These are phyloP conservation scores for Seriola dumerili DNA, from an alignment of 2,113 vertebrate species.

Conservation along the genomic window DNA sequence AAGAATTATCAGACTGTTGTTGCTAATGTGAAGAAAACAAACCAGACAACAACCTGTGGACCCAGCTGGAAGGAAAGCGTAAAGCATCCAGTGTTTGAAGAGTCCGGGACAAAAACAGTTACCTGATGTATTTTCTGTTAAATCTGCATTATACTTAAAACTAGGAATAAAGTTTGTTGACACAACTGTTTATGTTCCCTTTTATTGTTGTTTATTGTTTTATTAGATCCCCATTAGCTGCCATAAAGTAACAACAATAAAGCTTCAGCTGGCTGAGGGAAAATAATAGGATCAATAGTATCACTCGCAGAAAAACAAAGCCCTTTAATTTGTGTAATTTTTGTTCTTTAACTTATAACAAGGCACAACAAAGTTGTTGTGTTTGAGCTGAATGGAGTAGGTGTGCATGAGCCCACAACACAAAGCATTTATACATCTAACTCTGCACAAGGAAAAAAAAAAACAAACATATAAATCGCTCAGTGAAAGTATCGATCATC, in stretches of 20 bases:
- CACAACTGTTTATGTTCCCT: neutral
- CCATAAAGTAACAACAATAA: constrained; percentile 16
- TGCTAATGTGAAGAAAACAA: neutral
- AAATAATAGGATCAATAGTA: constrained; percentile 25
- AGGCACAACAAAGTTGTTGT: neutral
- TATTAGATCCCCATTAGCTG: constrained; percentile 21
- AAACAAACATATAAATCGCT: too few species aligned
- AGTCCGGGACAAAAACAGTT: neutral
- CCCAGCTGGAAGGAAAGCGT: neutral
- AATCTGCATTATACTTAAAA: constrained; percentile 3
- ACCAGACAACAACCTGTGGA: neutral
- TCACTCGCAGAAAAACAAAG: constrained; percentile 15
- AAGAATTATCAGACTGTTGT: neutral
- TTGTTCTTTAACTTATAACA: constrained; percentile 8
- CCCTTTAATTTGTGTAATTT: neutral
- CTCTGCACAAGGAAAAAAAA: neutral
- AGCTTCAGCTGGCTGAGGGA: neutral
- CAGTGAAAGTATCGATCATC: neutral
- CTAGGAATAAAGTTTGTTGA: neutral
- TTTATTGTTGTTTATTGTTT: constrained; percentile 19
- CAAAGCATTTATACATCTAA: neutral
- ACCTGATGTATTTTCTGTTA: neutral
- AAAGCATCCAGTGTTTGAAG: neutral
- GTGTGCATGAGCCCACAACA: neutral
- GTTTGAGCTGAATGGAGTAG: neutral